Evolutionary conservation across 2,797 vertebrate species (phyloP).

Genomic region (Ctenopoma kingsleyae): DNA sequence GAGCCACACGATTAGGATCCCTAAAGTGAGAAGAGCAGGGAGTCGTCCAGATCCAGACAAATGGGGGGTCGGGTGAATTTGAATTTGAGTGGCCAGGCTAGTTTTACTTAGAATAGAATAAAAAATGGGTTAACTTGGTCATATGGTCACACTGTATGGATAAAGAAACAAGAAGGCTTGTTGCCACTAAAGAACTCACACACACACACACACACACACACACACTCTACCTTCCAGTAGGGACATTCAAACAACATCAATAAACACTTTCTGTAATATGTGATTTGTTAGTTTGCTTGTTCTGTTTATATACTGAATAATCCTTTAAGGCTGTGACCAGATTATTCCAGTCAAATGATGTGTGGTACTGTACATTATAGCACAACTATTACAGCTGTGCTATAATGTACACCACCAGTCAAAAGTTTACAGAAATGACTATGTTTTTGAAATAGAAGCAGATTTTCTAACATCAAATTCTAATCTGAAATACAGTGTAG

Average conservation of each 20-base stretch:
- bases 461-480: too few relatives aligned
- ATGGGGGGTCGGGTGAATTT: slow-evolving; percentile 29
- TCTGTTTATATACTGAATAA: background rate
- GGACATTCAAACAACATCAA: background rate
- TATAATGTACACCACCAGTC: too few relatives aligned
- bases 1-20: slow-evolving; percentile 87
- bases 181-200: too few relatives aligned
- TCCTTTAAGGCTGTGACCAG: too few relatives aligned
- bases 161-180: too few relatives aligned
- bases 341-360: too few relatives aligned
- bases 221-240: background rate
- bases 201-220: background rate
- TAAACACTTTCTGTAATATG: background rate
- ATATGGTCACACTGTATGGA: background rate
- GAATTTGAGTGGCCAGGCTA: background rate
- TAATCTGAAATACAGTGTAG: too few relatives aligned
- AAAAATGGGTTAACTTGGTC: background rate
- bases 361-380: too few relatives aligned
- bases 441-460: too few relatives aligned
- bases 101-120: background rate
- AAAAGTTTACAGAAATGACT: too few relatives aligned
- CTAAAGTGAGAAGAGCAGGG: slow-evolving; percentile 70
- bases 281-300: background rate
- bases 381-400: too few relatives aligned
- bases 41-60: slow-evolving; percentile 53